Conservation (phyloP, 2,797 vertebrate genomes). For the Loriculus beryllinus region DNA sequence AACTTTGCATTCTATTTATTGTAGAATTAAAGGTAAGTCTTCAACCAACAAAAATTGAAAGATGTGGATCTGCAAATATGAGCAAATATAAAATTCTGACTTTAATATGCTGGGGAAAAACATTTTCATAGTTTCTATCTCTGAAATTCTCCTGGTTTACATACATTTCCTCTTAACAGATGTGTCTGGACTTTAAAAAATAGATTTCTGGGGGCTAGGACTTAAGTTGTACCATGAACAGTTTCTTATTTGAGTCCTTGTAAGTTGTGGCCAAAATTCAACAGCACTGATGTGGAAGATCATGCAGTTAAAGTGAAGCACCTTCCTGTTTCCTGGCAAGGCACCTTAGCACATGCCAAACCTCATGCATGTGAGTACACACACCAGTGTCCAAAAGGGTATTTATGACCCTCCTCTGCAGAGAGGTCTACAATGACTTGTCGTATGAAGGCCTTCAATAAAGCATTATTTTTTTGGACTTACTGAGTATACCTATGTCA, state of each 20-base stretch:
- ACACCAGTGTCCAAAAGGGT: background rate
- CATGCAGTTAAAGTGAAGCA: background rate
- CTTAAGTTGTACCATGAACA: background rate
- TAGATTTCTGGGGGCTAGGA: background rate
- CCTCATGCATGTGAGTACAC: background rate
- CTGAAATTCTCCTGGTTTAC: background rate
- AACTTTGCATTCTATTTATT: constrained; percentile 52
- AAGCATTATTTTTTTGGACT: background rate
- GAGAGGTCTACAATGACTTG: background rate
- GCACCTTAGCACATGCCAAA: background rate
- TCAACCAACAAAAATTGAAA: constrained; percentile 60
- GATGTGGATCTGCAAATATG: constrained; percentile 32
- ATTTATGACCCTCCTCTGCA: background rate
- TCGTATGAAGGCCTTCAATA: background rate
- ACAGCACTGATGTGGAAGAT: background rate
- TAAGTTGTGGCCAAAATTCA: background rate
- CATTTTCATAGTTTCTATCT: background rate
- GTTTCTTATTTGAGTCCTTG: background rate
- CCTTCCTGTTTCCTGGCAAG: background rate
- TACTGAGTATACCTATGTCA: background rate
- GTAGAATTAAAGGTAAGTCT: constrained; percentile 61
- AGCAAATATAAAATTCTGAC: constrained; percentile 22
- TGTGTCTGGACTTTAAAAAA: background rate
- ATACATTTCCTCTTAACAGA: background rate
- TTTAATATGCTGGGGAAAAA: constrained; percentile 24